Evolutionary conservation across 2,888 invertebrate genomes (phyloP), one percentile per base, ranked within the genome.

Genomic region (Lithophane semibrunnea): DNA sequence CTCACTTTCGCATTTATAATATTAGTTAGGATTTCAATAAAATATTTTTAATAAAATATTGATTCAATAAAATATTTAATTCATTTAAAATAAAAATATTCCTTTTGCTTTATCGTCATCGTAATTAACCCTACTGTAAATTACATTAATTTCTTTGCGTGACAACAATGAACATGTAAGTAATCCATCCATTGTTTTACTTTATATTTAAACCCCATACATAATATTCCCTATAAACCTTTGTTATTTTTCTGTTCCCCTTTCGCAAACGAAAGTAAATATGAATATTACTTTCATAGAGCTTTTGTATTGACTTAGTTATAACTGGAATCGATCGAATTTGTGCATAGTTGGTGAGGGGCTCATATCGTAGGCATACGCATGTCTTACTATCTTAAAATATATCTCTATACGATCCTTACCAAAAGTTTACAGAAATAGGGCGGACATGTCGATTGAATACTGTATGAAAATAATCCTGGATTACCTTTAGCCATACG

Each of bases 221-320:
- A 37, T 37, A 37, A 37, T 37, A 37, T 58, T 16, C 37, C 4
- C 13, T 0, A 29, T 13, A 10, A 1, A 49, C 29, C 5, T 47
- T 9, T 9, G 13, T 7, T 21, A 24, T 37, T 54, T 42, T 65
- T 16, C 10, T 21, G 44, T 16, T 52, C 24, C 44, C 29, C 9
- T 63, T 70, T 63, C 24, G 9, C 56, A 76, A 56, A 69, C 29
- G 10, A 29, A 68, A 47, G 5, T 9, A 44, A 58, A 16, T 52
- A 71, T 68, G 16, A 58, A 54, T 63, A 13, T 69, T 73, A 47
- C 21, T 68, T 65, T 42, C 3, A 13, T 61, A 69, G 8, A 29
- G 9, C 21, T 63, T 3, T 49, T 12, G 29, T 77, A 66, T 61
- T 42, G 37, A 58, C 21, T 49, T 52, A 18, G 37, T 61, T 44